Conservation (phyloP, 2,797 vertebrate species). For the Phrynocephalus forsythii region DNA sequence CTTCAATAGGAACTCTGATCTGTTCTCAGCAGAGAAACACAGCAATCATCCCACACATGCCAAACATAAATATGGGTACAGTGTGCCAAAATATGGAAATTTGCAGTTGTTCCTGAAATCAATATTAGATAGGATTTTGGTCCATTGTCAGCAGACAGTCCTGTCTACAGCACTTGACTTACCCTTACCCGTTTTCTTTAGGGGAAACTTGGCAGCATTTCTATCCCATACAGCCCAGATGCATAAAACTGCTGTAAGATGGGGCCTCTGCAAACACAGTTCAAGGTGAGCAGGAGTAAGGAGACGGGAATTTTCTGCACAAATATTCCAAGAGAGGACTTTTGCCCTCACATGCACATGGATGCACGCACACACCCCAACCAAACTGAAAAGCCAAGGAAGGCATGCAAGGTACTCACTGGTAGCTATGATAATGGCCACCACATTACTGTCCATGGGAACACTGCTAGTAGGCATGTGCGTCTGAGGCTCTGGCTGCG, state of each 20-base stretch:
- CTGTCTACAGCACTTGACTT: not conserved
- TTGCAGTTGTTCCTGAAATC: not conserved
- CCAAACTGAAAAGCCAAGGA: not conserved
- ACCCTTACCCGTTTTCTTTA: not conserved
- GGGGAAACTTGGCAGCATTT: not conserved
- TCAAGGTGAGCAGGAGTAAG: not conserved
- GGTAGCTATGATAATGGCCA: slow-evolving; percentile 55
- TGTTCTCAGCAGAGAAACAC: not conserved
- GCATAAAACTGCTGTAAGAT: not conserved
- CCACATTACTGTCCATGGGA: slow-evolving; percentile 55
- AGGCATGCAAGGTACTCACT: slow-evolving; percentile 48
- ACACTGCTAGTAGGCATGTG: slow-evolving; percentile 11
- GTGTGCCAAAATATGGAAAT: not conserved
- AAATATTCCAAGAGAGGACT: not conserved
- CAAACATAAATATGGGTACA: not conserved
- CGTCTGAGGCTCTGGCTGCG: slow-evolving; percentile 33
- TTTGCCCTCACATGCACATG: too few relatives aligned
- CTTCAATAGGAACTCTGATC: not conserved
- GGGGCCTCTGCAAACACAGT: not conserved
- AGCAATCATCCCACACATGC: not conserved
- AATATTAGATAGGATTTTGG: not conserved
- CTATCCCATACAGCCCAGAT: not conserved
- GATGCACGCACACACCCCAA: too few relatives aligned
- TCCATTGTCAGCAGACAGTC: not conserved
- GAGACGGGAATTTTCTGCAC: not conserved